phyloP scores from a whole-genome alignment of 2,797 vertebrate species.

The Crenichthys baileyi region DNA sequence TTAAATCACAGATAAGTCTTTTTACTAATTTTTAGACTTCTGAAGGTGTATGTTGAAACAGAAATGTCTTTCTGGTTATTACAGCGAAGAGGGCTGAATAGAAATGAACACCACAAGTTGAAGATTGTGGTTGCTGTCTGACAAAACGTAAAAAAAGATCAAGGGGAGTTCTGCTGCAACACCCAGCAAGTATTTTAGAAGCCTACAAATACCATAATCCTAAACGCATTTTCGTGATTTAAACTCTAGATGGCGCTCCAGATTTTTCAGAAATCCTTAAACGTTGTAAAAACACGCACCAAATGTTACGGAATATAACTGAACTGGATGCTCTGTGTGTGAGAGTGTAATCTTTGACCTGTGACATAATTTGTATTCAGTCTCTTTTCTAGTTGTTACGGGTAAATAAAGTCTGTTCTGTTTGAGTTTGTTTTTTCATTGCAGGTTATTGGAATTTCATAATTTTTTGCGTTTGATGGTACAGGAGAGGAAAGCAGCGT shows the following conservation, averaged over 20 bases:
- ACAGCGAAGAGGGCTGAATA: too few relatives aligned
- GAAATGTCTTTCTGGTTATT: too few relatives aligned
- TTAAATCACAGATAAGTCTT: not conserved
- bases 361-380: not conserved
- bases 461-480: constrained; percentile 23
- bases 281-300: not conserved
- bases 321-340: not conserved
- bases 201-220: not conserved
- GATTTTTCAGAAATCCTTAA: not conserved
- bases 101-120: too few relatives aligned
- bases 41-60: too few relatives aligned
- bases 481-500: constrained; percentile 17
- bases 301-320: not conserved
- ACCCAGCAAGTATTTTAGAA: not conserved
- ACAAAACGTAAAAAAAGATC: not conserved
- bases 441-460: not conserved
- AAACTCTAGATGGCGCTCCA: constrained; percentile 48
- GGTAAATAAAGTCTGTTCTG: not conserved
- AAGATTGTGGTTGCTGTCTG: not conserved
- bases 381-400: not conserved
- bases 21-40: not conserved
- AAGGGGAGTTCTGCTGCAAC: not conserved
- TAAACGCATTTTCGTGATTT: not conserved
- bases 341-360: not conserved
- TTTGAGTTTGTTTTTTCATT: constrained; percentile 9